Evolutionary conservation across 2,797 vertebrate species (phyloP).

Genomic region (Enteromius thamalakanensis): DNA sequence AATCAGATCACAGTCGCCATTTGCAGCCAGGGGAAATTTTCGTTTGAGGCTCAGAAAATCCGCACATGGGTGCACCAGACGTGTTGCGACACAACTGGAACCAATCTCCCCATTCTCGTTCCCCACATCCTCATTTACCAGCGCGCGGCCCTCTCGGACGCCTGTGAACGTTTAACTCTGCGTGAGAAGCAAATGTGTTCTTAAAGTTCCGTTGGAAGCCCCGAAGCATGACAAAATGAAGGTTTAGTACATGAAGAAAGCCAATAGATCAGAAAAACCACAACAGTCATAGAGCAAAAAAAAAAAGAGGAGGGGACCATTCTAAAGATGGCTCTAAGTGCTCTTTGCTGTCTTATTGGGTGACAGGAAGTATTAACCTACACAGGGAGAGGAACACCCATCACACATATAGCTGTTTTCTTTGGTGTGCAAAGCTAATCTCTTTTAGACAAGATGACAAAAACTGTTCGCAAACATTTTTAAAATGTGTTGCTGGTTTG

Average conservation of each 20-base stretch:
- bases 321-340: conserved; percentile 5
- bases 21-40: conserved; percentile 33
- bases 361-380: conserved; percentile 52
- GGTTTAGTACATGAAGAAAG: conserved; percentile 34
- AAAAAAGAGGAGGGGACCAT: background rate
- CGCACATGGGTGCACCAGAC: conserved; percentile 11
- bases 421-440: conserved; percentile 1
- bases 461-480: background rate
- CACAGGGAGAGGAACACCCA: conserved; percentile 30
- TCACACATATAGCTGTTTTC: conserved; percentile 17
- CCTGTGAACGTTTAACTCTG: conserved; percentile 29
- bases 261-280: conserved; percentile 39
- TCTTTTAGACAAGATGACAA: background rate
- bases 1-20: conserved; percentile 15
- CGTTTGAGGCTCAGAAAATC: background rate
- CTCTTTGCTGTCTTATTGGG: conserved; percentile 32
- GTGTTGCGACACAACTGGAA: conserved; percentile 38
- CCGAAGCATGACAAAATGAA: conserved; percentile 20
- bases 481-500: conserved; percentile 13
- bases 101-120: conserved; percentile 29
- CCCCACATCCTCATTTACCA: conserved; percentile 48
- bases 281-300: conserved; percentile 12
- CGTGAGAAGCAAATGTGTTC: conserved; percentile 12
- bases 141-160: conserved; percentile 1
- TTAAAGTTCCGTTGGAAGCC: conserved; percentile 23